A percentile compares a stretch with the other conserved stretches of the same genome.
Evolutionary conservation across 2,888 invertebrate genomes (phyloP).

Genomic region (Scaeva pyrastri): DNA sequence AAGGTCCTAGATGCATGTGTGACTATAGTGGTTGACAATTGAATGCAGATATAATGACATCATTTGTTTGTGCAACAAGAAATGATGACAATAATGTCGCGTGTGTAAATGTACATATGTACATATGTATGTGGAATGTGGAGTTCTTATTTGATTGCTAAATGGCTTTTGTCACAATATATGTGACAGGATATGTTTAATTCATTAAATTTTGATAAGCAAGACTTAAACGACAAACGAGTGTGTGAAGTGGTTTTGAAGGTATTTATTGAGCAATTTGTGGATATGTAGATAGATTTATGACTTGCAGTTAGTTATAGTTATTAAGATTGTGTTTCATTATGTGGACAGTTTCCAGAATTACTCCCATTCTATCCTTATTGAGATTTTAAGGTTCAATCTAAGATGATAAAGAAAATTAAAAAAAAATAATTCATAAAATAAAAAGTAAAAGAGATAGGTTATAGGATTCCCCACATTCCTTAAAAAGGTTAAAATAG

Average conservation of each 20-base stretch:
- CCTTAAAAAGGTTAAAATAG: too few species aligned
- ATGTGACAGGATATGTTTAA: conserved; percentile 23
- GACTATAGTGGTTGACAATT: conserved; percentile 65
- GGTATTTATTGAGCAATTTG: background rate
- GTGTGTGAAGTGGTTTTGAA: background rate
- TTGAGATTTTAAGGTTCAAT: too few species aligned
- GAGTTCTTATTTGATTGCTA: conserved; percentile 13
- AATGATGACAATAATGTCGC: background rate
- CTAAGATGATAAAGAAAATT: too few species aligned
- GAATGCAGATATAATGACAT: conserved; percentile 73
- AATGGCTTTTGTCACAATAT: conserved; percentile 30
- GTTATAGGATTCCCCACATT: too few species aligned
- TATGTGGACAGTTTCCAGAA: background rate
- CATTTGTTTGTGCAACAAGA: conserved; percentile 48
- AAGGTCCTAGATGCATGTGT: conserved; percentile 51
- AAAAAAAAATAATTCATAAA: too few species aligned
- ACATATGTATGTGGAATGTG: background rate
- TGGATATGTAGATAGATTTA: background rate
- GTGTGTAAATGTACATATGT: background rate
- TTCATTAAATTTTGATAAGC: conserved; percentile 56
- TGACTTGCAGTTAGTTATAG: background rate
- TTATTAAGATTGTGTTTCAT: background rate
- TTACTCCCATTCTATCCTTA: too few species aligned
- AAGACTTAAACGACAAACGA: too few species aligned
- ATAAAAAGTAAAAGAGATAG: too few species aligned